Conservation (phyloP, 2,113 vertebrate genomes). For the Tylochromis polylepis region DNA sequence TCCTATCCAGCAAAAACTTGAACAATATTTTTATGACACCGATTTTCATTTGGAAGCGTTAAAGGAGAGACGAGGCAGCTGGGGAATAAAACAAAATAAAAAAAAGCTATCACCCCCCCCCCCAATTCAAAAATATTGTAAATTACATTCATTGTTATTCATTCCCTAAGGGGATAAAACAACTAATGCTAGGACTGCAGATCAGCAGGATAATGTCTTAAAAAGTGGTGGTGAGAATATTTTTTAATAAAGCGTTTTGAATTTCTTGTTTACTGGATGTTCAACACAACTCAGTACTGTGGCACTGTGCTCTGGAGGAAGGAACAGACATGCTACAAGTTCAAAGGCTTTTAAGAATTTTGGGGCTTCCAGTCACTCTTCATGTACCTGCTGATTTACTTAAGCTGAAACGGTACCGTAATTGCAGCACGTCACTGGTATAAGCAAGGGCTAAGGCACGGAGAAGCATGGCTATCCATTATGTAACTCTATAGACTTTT, state of each 20-base stretch:
- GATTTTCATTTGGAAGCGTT: constrained; percentile 8
- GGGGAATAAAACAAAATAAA: neutral
- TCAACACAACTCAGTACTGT: neutral
- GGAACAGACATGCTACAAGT: neutral
- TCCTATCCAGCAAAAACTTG: neutral
- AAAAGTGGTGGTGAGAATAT: neutral
- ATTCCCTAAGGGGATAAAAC: neutral
- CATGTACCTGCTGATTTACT: neutral
- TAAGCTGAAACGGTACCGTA: neutral
- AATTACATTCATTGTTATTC: constrained; percentile 27
- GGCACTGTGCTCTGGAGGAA: neutral
- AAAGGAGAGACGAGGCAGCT: neutral
- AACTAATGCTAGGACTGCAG: constrained; percentile 18
- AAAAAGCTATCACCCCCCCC: neutral
- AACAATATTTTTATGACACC: neutral
- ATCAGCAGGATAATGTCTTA: constrained; percentile 22
- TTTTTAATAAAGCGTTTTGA: neutral
- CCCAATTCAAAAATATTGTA: constrained; percentile 33
- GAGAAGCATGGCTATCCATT: constrained; percentile 37
- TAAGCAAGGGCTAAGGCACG: neutral
- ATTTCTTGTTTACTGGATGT: neutral
- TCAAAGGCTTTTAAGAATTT: neutral
- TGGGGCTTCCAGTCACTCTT: neutral
- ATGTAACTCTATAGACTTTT: constrained; percentile 58
- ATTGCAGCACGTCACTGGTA: neutral